These are phyloP conservation scores for Silurus meridionalis DNA, from an alignment of 2,113 vertebrate genomes.

Conservation along the genomic window DNA sequence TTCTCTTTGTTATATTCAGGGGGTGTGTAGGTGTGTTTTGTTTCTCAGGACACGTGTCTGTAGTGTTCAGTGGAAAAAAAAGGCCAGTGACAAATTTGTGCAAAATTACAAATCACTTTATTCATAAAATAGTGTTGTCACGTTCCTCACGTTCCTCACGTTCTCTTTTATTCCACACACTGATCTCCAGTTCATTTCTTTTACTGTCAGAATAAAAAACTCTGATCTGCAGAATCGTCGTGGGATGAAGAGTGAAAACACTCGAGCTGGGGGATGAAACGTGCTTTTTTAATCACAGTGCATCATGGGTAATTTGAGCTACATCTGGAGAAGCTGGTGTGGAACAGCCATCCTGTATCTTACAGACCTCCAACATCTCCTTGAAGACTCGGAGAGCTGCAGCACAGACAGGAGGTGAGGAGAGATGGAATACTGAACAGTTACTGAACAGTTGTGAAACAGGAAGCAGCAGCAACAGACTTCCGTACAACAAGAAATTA, in stretches of 20 bases:
- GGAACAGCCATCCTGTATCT: neutral
- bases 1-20: too few species aligned
- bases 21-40: too few species aligned
- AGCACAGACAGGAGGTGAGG: neutral
- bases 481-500: neutral
- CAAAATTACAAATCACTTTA: conserved; percentile 44
- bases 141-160: too few species aligned
- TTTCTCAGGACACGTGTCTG: neutral
- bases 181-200: neutral
- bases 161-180: neutral
- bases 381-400: neutral
- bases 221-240: neutral
- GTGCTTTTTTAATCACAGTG: neutral
- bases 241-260: neutral
- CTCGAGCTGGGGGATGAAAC: neutral
- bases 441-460: neutral
- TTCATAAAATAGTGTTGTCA: neutral
- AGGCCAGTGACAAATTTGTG: neutral
- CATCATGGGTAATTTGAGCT: neutral
- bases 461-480: neutral
- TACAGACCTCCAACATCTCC: neutral
- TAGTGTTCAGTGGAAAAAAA: neutral
- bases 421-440: neutral
- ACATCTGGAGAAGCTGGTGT: neutral
- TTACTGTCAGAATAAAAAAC: neutral